Evolutionary conservation across 2,797 vertebrate species (phyloP), one percentile per base, ranked within the genome.

Genomic region (Luscinia luscinia): DNA sequence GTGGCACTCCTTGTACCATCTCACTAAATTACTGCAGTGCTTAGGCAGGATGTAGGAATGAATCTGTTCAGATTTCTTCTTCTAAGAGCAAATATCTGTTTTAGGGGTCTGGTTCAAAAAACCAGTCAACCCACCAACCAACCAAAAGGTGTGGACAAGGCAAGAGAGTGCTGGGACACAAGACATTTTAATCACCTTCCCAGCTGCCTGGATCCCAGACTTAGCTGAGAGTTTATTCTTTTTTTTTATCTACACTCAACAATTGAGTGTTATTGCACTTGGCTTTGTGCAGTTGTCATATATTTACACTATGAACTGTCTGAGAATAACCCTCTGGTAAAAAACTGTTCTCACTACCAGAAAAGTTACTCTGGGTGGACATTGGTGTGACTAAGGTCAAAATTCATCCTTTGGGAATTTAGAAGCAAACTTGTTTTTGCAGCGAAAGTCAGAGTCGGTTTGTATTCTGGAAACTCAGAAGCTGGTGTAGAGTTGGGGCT

Each of bases 1-100:
- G 3, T 0, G 0, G 68, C 16, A 22, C 12, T 12, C 66, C 46
- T 52, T 36, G 32, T 16, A 28, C 28, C 8, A 3, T 9, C 41
- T 54, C 34, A 34, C 28, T 6, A 4, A 13, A 36, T 49, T 52
- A 36, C 55, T 70, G 34, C 26, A 30, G 21, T 14, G 23, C 34
- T 64, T 45, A 27, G 12, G 13, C 34, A 22, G 86, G 62, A 26
- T 15, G 27, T 9, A 41, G 28, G 15, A 79, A 43, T 30, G 55
- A 81, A 15, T 26, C 52, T 74, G 51, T 24, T 61, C 54, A 73
- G 51, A 48, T 6, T 36, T 43, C 22, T 18, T 57, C 72, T 67
- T 77, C 51, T 59, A 27, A 63, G 32, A 81, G 9, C 18, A 77
- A 74, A 58, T 17, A 11, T 34, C 49, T 77, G 11, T 27, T 40